Conservation (phyloP, 2,113 vertebrate genomes). For the Gymnobelideus leadbeateri region DNA sequence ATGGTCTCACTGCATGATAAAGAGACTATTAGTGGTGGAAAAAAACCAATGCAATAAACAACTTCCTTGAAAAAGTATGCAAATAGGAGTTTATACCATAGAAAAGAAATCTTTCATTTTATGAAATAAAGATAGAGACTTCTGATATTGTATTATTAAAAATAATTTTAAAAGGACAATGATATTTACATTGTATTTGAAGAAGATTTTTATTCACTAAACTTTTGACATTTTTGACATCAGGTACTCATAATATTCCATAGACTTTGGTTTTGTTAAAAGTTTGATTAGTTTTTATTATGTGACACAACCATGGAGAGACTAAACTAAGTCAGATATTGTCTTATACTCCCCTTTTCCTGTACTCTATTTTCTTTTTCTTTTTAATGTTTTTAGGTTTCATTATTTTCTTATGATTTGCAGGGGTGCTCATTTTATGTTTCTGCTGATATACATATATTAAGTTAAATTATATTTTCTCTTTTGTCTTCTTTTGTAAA, state of each 20-base stretch:
- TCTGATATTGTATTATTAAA: background rate
- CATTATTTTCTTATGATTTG: background rate
- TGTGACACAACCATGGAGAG: background rate
- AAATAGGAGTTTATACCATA: background rate
- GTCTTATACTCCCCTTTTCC: background rate
- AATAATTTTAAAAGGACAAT: background rate
- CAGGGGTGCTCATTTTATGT: background rate
- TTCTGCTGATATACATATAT: background rate
- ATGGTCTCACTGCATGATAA: background rate
- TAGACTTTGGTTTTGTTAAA: background rate
- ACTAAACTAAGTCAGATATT: background rate
- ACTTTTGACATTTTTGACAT: background rate
- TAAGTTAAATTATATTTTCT: background rate
- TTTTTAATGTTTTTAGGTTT: background rate
- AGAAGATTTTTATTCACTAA: background rate
- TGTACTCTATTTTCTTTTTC: background rate
- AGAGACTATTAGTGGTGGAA: background rate
- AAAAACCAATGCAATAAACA: background rate
- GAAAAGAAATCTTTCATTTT: background rate
- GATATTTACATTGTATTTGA: background rate
- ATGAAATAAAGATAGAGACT: background rate
- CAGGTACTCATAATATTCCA: background rate
- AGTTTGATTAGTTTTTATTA: background rate
- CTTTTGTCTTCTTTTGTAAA: background rate
- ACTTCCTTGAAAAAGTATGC: background rate